Evolutionary conservation across 2,113 vertebrate species (phyloP).

Genomic region (Todiramphus chloris): DNA sequence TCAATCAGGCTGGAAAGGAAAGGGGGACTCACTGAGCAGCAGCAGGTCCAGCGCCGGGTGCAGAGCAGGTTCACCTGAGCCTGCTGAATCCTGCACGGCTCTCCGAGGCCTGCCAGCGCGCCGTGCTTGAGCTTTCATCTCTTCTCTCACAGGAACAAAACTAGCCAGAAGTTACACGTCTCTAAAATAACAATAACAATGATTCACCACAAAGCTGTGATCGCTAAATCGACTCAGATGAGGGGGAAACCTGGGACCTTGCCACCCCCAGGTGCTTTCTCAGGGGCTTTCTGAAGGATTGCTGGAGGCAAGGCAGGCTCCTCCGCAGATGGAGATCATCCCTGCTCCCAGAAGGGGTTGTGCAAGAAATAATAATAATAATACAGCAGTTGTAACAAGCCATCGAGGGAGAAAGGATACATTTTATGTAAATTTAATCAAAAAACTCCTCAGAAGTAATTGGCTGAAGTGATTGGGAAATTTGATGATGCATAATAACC

Average conservation of each 20-base stretch:
- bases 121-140: background rate
- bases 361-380: background rate
- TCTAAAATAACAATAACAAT: background rate
- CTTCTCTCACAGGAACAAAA: background rate
- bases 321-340: background rate
- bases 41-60: fast-evolving
- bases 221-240: background rate
- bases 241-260: background rate
- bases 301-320: background rate
- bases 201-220: background rate
- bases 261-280: background rate
- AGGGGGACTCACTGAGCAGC: background rate
- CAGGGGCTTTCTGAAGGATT: background rate
- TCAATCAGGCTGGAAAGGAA: fast-evolving
- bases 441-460: background rate
- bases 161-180: too few species aligned
- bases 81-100: too few species aligned
- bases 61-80: background rate
- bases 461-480: background rate
- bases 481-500: background rate
- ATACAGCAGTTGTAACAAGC: background rate
- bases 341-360: background rate
- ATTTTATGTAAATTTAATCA: background rate
- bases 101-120: background rate
- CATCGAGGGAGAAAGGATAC: background rate